Base-by-base conservation (phyloP, 2,797 vertebrate genomes). In the Acanthurus lineatus region DNA sequence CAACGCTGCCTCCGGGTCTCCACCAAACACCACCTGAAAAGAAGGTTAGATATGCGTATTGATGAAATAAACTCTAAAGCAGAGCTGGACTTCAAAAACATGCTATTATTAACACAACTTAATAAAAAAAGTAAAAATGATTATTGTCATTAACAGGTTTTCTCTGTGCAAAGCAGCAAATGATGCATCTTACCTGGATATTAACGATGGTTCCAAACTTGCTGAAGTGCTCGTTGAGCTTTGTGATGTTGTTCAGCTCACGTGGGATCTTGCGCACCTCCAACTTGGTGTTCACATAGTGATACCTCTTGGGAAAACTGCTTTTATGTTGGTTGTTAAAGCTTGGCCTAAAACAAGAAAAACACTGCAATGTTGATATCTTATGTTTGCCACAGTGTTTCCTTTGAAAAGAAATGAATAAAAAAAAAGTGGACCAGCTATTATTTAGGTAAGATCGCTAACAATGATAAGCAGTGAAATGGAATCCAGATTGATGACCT, bases 181-280 rank as follows among this genome's bases (percentile, higher is more conserved):
- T 4, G 44, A 12, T 38, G 54, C 14, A 32, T 45, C 59, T 76
- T 94, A 99, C 98, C 98, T 99, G 98, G 81, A 99, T 99, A 77
- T 99, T 99, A 69, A 98, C 97, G 69, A 99, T 99, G 60, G 96
- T 99, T 88, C 98, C 98, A 93, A 99, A 99, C 92, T 98, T 99
- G 95, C 97, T 98, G 95, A 99, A 99, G 85, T 99, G 98, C 83
- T 98, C 98, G 0, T 99, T 99, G 85, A 99, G 96, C 88, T 97
- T 97, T 51, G 98, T 97, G 89, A 99, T 99, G 84, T 97, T 99
- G 92, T 99, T 99, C 64, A 98, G 52, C 11, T 99, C 97, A 6
- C 96, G 95, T 2, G 98, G 98, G 85, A 99, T 98, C 94, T 96
- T 98, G 77, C 97, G 96, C 76, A 99, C 97, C 93, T 99, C 98